Evolutionary conservation across 1,140 invertebrate species (phyloP).

Genomic region (Hylaeus volcanicus): DNA sequence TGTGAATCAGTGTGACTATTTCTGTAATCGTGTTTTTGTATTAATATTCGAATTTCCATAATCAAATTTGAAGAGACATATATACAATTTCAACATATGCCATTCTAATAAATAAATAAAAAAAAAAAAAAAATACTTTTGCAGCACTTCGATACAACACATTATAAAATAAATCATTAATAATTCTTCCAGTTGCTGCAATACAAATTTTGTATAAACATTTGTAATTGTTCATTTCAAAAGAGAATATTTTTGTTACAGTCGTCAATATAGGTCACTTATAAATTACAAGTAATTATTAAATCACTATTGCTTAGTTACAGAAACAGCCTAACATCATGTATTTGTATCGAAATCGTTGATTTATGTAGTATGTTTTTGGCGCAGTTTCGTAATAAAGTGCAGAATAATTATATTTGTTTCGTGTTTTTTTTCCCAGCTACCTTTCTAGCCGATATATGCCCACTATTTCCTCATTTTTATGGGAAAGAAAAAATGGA

Average conservation of each 20-base stretch:
- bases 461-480: background rate
- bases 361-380: slow-evolving; percentile 33
- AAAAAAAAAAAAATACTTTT: slow-evolving; percentile 17
- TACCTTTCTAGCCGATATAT: background rate
- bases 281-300: slow-evolving; percentile 18
- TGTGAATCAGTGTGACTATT: slow-evolving; percentile 27
- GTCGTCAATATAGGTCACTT: background rate
- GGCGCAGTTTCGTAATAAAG: slow-evolving; percentile 40
- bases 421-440: background rate
- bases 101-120: slow-evolving; percentile 12
- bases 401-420: slow-evolving; percentile 5
- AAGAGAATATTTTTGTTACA: slow-evolving; percentile 24
- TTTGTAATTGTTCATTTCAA: slow-evolving; percentile 15
- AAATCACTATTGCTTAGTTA: slow-evolving; percentile 15
- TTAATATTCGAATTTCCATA: background rate
- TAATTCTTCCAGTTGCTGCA: background rate
- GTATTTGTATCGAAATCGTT: slow-evolving; percentile 16
- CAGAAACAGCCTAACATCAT: slow-evolving; percentile 13
- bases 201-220: background rate
- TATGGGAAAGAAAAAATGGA: slow-evolving; percentile 11
- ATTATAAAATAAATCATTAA: background rate
- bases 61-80: slow-evolving; percentile 1
- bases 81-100: slow-evolving; percentile 8
- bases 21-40: slow-evolving; percentile 9
- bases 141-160: background rate